phyloP scores from a whole-genome alignment of 1,140 invertebrate genomes.

The Brachionus rotundiformis region DNA sequence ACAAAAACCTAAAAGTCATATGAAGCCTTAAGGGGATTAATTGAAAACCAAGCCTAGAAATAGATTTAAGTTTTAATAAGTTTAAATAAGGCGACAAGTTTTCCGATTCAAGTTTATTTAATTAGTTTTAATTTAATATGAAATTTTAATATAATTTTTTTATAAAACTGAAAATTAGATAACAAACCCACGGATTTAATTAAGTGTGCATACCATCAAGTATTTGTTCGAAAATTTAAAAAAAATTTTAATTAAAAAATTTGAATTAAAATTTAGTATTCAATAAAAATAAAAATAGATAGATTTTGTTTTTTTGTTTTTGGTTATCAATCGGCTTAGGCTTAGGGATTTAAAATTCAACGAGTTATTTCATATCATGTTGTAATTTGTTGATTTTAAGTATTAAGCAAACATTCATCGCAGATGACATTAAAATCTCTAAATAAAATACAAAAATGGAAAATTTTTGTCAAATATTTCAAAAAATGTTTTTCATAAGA shows the following conservation, averaged over 20 bases:
- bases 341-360: neutral
- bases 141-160: neutral
- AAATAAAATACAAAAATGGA: neutral
- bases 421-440: constrained; percentile 21
- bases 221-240: neutral
- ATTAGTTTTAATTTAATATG: constrained; percentile 27
- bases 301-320: constrained; percentile 7
- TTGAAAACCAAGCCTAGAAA: neutral
- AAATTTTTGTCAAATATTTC: constrained; percentile 2
- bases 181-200: constrained; percentile 7
- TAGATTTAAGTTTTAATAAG: neutral
- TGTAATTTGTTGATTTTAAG: neutral
- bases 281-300: neutral
- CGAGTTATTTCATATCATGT: neutral
- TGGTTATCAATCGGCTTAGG: neutral
- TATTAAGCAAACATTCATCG: constrained; percentile 26
- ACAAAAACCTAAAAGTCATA: constrained; percentile 7
- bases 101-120: constrained; percentile 9
- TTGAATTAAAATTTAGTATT: neutral
- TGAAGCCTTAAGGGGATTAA: constrained; percentile 16
- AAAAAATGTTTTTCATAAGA: constrained; percentile 1
- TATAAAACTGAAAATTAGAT: neutral
- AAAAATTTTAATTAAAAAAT: constrained; percentile 2
- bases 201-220: constrained; percentile 13
- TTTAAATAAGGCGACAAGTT: constrained; percentile 22